A percentile compares a stretch with the other conserved stretches of the same genome.
Evolutionary conservation across 2,113 vertebrate genomes (phyloP).

Genomic region (Podocnemis expansa): DNA sequence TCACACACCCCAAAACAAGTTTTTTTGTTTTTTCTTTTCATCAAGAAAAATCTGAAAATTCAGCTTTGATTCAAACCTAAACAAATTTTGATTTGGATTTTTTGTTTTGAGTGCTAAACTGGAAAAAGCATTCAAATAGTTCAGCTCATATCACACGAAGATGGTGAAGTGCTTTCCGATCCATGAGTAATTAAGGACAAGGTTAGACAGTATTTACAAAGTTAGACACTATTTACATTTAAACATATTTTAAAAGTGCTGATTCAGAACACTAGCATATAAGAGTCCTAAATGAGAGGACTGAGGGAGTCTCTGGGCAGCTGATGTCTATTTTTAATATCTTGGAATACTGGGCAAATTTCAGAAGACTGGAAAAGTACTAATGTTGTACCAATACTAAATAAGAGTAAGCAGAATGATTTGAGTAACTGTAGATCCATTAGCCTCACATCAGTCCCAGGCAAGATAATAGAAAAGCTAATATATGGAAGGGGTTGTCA

Average conservation of each 20-base stretch:
- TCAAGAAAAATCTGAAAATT: no score
- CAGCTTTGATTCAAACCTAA: neutral
- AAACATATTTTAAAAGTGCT: neutral
- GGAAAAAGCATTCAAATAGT: neutral
- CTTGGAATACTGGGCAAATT: no score
- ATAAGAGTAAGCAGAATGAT: no score
- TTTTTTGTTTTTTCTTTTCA: neutral
- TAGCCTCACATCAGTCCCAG: no score
- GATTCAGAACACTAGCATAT: neutral
- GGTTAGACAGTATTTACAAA: neutral
- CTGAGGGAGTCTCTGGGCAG: no score
- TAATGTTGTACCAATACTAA: no score
- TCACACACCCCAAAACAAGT: neutral
- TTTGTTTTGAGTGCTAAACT: neutral
- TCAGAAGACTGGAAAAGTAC: no score
- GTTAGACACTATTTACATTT: no score
- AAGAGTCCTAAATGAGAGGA: neutral
- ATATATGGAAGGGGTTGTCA: no score
- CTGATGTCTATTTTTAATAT: no score
- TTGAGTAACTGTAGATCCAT: no score
- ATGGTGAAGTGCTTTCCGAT: neutral
- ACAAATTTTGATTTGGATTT: neutral
- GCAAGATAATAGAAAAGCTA: no score
- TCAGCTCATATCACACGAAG: neutral
- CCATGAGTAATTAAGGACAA: neutral